These are phyloP conservation scores for Cyprinodon diabolis DNA, from an alignment of 2,797 vertebrate genomes.

Conservation along the genomic window DNA sequence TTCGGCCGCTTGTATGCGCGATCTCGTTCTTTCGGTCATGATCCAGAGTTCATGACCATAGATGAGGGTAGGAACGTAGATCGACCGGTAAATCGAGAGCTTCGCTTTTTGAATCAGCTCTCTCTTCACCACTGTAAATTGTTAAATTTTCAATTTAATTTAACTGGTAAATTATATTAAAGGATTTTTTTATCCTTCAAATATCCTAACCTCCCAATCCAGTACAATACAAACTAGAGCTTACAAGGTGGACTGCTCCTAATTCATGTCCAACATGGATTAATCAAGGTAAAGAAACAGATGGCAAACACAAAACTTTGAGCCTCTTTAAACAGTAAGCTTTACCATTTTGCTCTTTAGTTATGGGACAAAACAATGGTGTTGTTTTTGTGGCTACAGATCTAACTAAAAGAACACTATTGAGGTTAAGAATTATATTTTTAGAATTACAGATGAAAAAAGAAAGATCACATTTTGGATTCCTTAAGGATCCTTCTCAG, in stretches of 20 bases:
- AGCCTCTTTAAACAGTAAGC: slow-evolving; percentile 34
- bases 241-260: slow-evolving; percentile 55
- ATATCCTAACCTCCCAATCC: slow-evolving; percentile 22
- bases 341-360: background rate
- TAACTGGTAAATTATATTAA: slow-evolving; percentile 31
- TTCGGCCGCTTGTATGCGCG: no score
- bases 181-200: slow-evolving; percentile 55
- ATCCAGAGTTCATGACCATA: no score
- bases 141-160: no score
- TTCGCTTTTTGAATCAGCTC: no score
- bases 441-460: background rate
- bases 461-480: background rate
- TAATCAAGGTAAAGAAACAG: slow-evolving; percentile 7
- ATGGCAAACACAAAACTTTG: slow-evolving; percentile 34
- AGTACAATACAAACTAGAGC: slow-evolving; percentile 44
- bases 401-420: slow-evolving; percentile 10
- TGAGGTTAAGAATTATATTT: background rate
- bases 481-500: background rate
- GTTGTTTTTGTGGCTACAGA: slow-evolving; percentile 17
- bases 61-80: no score
- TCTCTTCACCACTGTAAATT: no score
- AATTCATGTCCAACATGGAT: slow-evolving; percentile 54
- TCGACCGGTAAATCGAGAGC: no score
- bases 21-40: no score
- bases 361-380: slow-evolving; percentile 16